Evolutionary conservation across 2,113 vertebrate species (phyloP).

Genomic region (Aythya baeri): DNA sequence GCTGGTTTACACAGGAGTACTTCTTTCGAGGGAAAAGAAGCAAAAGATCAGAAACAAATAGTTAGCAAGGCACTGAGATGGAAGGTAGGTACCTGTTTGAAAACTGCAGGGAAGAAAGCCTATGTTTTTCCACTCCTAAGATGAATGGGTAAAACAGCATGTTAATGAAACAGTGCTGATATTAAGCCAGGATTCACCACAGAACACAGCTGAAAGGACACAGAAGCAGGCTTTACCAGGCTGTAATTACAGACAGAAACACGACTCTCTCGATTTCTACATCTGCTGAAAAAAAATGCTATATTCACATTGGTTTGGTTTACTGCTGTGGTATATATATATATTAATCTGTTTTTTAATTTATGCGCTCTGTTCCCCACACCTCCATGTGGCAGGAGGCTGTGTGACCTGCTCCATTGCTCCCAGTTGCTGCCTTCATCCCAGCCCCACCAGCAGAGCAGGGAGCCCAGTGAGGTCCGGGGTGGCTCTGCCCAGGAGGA

Average conservation of each 20-base stretch:
- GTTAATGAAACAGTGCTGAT: neutral
- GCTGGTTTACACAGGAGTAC: neutral
- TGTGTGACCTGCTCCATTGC: neutral
- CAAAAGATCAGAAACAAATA: neutral
- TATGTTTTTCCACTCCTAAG: neutral
- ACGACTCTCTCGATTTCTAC: neutral
- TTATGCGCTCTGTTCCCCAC: neutral
- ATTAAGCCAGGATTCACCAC: neutral
- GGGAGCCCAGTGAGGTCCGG: neutral
- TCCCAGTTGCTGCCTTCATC: no score
- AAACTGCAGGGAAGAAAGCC: neutral
- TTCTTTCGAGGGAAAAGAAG: neutral
- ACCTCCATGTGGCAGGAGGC: neutral
- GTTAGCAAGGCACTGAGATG: neutral
- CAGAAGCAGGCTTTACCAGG: neutral
- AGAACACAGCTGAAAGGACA: neutral
- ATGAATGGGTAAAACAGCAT: neutral
- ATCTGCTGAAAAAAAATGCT: neutral
- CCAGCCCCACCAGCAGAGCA: no score
- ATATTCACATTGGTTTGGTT: neutral
- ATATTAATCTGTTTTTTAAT: neutral
- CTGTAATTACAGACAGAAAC: neutral
- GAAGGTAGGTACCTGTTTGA: neutral
- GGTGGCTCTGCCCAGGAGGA: neutral
- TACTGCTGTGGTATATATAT: neutral